A percentile compares a stretch with the other conserved stretches of the same genome.
Evolutionary conservation across 1,140 invertebrate species (phyloP).

Genomic region (Proales similis): DNA sequence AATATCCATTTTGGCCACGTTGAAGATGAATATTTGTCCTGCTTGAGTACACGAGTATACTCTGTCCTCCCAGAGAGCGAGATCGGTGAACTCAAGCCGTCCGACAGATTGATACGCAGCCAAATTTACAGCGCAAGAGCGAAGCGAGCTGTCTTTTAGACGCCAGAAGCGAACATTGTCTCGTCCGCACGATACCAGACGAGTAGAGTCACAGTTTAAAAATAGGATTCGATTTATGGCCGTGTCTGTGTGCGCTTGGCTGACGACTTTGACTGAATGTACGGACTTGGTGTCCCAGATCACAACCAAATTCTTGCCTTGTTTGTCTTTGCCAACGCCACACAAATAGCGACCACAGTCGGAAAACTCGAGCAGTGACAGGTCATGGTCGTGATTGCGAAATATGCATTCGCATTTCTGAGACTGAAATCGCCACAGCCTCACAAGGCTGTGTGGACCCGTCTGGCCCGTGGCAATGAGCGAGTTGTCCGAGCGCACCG

Average conservation of each 20-base stretch:
- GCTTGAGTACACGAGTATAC: constrained; percentile 49
- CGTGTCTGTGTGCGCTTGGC: constrained; percentile 51
- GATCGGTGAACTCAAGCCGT: constrained; percentile 49
- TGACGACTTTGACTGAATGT: constrained; percentile 45
- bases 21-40: constrained; percentile 46
- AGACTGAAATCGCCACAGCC: constrained; percentile 49
- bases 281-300: constrained; percentile 46
- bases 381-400: constrained; percentile 48
- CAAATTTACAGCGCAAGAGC: constrained; percentile 49
- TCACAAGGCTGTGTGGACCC: constrained; percentile 47
- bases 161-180: constrained; percentile 52
- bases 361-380: constrained; percentile 39
- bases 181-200: constrained; percentile 51
- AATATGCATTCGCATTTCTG: constrained; percentile 49
- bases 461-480: constrained; percentile 51
- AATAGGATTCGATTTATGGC: constrained; percentile 47
- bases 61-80: constrained; percentile 43
- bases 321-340: constrained; percentile 30
- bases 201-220: constrained; percentile 49
- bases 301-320: constrained; percentile 43
- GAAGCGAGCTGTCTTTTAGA: constrained; percentile 47
- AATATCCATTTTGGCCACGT: constrained; percentile 36
- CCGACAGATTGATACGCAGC: constrained; percentile 45
- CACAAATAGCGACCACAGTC: constrained; percentile 17
- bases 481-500: constrained; percentile 42